Conservation (phyloP, 2,888 invertebrate species). For the Drosophila gaucha region DNA sequence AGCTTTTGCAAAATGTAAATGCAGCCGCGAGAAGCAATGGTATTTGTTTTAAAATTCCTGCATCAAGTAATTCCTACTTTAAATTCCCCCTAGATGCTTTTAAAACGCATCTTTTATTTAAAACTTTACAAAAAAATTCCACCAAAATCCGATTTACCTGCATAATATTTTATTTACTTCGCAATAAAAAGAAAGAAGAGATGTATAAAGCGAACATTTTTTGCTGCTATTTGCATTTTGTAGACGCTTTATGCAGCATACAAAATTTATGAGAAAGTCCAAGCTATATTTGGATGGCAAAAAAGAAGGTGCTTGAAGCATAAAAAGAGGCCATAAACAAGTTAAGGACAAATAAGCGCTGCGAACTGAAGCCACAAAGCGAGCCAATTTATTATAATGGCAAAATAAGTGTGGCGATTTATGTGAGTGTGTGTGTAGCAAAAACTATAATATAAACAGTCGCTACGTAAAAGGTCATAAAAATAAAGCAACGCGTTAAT, state of each 20-base stretch:
- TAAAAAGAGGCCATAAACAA: conserved; percentile 11
- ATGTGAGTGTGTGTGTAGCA: conserved; percentile 1
- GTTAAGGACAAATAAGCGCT: conserved; percentile 13
- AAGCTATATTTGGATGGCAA: conserved; percentile 3
- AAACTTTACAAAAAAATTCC: conserved; percentile 3
- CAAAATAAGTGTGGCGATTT: conserved; percentile 47
- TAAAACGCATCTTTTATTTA: conserved; percentile 34
- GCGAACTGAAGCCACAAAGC: conserved; percentile 20
- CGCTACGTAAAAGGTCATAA: conserved; percentile 51
- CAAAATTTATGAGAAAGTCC: conserved; percentile 43
- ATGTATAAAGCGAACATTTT: conserved; percentile 8
- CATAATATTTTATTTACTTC: conserved; percentile 10
- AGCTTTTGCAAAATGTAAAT: neutral
- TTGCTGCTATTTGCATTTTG: conserved; percentile 50
- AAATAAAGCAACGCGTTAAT: conserved; percentile 74
- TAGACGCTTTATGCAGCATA: conserved; percentile 47
- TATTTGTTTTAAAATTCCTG: neutral
- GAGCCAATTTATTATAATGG: conserved; percentile 55
- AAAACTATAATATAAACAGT: conserved; percentile 37
- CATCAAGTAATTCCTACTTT: neutral
- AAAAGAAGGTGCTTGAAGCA: conserved; percentile 7
- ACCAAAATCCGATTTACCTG: conserved; percentile 23
- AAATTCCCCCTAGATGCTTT: conserved; percentile 11
- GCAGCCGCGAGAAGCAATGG: neutral
- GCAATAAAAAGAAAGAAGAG: conserved; percentile 1